Base-by-base conservation (phyloP, 2,888 invertebrate species). In the Chloromyia formosa region DNA sequence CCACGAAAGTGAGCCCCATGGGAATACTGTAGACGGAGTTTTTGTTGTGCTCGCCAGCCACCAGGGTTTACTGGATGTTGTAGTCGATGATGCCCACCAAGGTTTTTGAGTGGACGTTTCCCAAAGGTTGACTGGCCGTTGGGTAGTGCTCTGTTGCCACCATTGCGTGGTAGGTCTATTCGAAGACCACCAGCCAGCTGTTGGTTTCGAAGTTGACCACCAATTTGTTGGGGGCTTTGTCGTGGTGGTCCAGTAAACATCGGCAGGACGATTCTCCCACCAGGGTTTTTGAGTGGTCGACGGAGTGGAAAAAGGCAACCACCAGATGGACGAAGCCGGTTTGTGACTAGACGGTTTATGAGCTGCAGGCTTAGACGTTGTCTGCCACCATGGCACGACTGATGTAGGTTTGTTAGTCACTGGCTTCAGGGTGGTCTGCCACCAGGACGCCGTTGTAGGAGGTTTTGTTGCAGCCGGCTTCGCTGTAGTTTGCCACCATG, bases 311-410 rank as follows among this genome's bases (percentile, higher is more conserved):
- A 40, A 56, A 18, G 56, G 60, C 16, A 58, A 27, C 73, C 73
- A 73, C 73, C 73, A 73, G 7, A 60, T 58, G 4, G 72, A 18
- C 18, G 72, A 20, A 14, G 61, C 12, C 14, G 74, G 74, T 56
- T 74, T 74, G 1, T 27, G 49, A 62, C 22, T 45, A 23, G 72
- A 42, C n/a, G 71, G 49, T 14, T 60, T 71, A 35, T 54, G 49
- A n/a, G 42, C 12, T 54, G 71, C 27, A 23, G 72, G 71, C 61
- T 49, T 61, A 49, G 56, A 23, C 23, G 54, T 71, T n/a, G 75
- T 66, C 23, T 72, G 76, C 77, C 77, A 77, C 77, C 77, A 77
- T 10, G 72, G 60, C 40, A 3, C 45, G n/a, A 56, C 53, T 16
- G 61, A 5, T 42, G 61, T 71, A 14, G 61, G 58, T 40, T 22